Evolutionary conservation across 2,113 vertebrate species (phyloP).

Genomic region (Balaeniceps rex): DNA sequence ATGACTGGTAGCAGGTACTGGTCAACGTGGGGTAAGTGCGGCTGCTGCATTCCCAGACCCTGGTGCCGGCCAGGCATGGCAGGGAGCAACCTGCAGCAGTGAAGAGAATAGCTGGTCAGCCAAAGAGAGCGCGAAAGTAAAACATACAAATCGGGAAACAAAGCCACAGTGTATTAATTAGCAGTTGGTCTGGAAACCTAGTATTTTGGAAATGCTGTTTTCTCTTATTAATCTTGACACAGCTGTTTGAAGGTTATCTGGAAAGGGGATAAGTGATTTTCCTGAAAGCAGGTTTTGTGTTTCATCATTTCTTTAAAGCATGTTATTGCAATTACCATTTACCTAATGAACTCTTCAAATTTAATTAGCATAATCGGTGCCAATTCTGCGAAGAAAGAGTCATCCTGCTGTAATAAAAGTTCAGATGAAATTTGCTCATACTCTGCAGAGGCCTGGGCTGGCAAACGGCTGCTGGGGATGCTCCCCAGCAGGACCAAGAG

Average conservation of each 20-base stretch:
- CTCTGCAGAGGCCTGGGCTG: background rate
- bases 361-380: slow-evolving; percentile 60
- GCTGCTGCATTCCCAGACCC: background rate
- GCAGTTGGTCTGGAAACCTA: background rate
- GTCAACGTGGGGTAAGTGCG: fast-evolving
- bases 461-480: background rate
- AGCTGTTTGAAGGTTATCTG: slow-evolving; percentile 24
- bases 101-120: background rate
- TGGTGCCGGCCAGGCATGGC: fast-evolving
- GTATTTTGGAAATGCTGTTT: background rate
- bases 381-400: slow-evolving; percentile 32
- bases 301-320: slow-evolving; percentile 43
- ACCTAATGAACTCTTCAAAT: slow-evolving; percentile 67
- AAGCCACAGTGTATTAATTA: background rate
- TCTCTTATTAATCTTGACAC: background rate
- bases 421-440: background rate
- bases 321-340: slow-evolving; percentile 62
- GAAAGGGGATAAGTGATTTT: slow-evolving; percentile 26
- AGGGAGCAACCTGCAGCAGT: background rate
- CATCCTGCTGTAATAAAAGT: slow-evolving; percentile 48
- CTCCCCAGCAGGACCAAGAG: background rate
- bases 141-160: background rate
- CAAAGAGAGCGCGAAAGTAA: background rate
- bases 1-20: background rate
- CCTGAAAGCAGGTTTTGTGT: slow-evolving; percentile 50